A percentile compares a stretch with the other conserved stretches of the same genome.
These are phyloP conservation scores for Antrozous pallidus DNA, from an alignment of 2,797 vertebrate species.

Conservation along the genomic window DNA sequence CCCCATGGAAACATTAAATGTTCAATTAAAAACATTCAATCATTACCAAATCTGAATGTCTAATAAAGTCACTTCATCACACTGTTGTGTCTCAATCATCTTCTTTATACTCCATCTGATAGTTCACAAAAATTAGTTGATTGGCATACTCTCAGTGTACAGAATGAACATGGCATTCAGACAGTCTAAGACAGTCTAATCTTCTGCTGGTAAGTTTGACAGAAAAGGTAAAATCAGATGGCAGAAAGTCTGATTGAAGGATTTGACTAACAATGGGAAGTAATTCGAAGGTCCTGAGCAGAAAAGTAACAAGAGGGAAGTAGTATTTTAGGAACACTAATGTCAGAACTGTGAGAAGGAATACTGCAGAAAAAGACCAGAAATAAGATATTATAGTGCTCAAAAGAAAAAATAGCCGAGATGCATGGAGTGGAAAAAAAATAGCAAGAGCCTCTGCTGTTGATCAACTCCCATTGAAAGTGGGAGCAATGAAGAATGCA, in stretches of 20 bases:
- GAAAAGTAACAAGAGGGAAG: neutral
- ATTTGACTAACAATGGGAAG: neutral
- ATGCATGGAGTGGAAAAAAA: neutral
- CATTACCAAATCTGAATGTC: conserved; percentile 52
- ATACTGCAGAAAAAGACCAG: neutral
- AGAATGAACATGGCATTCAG: neutral
- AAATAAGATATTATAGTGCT: neutral
- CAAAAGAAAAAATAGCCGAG: neutral
- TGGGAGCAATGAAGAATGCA: neutral
- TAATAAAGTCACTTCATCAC: conserved; percentile 63
- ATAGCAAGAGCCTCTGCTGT: neutral
- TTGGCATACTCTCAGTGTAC: neutral
- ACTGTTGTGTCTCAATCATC: conserved; percentile 29
- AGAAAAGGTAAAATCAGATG: neutral
- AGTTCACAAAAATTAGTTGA: neutral
- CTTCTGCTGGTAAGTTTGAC: neutral
- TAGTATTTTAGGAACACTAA: neutral
- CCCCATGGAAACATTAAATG: conserved; percentile 35
- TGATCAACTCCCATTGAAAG: neutral
- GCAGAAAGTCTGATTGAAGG: neutral
- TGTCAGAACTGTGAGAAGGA: neutral
- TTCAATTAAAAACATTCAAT: conserved; percentile 55
- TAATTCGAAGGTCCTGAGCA: neutral
- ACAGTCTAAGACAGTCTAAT: neutral
- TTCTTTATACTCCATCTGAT: neutral